phyloP scores from a whole-genome alignment of 2,113 vertebrate genomes.

The Scophthalmus maximus region DNA sequence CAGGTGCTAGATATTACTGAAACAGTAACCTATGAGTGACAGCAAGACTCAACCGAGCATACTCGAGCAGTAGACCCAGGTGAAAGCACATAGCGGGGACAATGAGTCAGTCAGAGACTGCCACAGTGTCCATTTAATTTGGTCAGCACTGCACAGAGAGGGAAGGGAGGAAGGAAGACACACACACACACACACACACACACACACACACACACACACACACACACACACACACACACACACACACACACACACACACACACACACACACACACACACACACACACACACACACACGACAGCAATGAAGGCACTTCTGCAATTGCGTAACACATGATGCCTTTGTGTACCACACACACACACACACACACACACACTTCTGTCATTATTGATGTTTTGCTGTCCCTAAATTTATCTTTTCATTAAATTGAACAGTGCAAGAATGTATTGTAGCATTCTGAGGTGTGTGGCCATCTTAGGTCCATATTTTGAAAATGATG shows the following conservation, averaged over 20 bases:
- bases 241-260: slow-evolving; percentile 34
- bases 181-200: slow-evolving; percentile 32
- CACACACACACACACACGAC: slow-evolving; percentile 27
- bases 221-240: slow-evolving; percentile 36
- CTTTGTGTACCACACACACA: slow-evolving; percentile 27
- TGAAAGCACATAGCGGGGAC: slow-evolving; percentile 14
- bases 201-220: slow-evolving; percentile 32
- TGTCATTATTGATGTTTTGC: slow-evolving; percentile 37
- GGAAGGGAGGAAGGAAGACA: slow-evolving; percentile 46
- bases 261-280: slow-evolving; percentile 47
- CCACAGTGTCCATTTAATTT: slow-evolving; percentile 40
- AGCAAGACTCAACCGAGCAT: neutral
- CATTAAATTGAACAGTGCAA: slow-evolving; percentile 11
- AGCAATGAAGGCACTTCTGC: slow-evolving; percentile 15
- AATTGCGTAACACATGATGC: slow-evolving; percentile 47
- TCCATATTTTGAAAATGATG: neutral
- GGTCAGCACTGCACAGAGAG: slow-evolving; percentile 44
- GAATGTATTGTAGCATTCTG: neutral
- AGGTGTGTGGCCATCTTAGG: neutral
- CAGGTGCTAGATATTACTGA: neutral
- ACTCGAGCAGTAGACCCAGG: slow-evolving; percentile 3
- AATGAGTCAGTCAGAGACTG: slow-evolving; percentile 34
- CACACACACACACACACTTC: slow-evolving; percentile 32
- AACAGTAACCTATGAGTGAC: neutral
- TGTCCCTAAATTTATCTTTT: slow-evolving; percentile 32